Conservation (phyloP, 2,113 vertebrate genomes). For the Mustela lutreola region DNA sequence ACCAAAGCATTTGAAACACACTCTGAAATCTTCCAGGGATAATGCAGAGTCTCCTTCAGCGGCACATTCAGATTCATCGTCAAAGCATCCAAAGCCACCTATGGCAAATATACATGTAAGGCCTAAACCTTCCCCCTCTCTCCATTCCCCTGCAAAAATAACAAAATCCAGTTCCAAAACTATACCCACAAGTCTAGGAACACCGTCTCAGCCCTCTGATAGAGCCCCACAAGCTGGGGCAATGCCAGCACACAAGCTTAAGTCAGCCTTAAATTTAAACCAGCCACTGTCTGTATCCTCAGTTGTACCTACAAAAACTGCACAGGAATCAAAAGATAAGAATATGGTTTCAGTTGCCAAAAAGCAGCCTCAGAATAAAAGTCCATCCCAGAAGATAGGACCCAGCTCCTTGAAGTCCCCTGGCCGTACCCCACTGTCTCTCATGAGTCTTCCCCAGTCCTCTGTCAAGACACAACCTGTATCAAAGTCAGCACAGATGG, state of each 20-base stretch:
- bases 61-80: slow-evolving; percentile 36
- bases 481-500: slow-evolving; percentile 72
- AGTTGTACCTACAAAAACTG: slow-evolving; percentile 68
- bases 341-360: slow-evolving; percentile 40
- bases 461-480: slow-evolving; percentile 66
- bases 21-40: slow-evolving; percentile 48
- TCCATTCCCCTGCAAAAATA: slow-evolving; percentile 69
- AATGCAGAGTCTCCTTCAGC: slow-evolving; percentile 41
- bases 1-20: slow-evolving; percentile 68
- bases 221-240: slow-evolving; percentile 44
- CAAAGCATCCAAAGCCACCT: neutral
- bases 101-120: slow-evolving; percentile 13
- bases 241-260: slow-evolving; percentile 65
- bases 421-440: slow-evolving; percentile 83
- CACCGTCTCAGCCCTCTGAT: neutral
- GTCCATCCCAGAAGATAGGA: neutral
- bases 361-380: slow-evolving; percentile 68
- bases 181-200: neutral
- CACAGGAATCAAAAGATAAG: slow-evolving; percentile 75
- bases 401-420: slow-evolving; percentile 79
- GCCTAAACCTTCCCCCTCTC: slow-evolving; percentile 76
- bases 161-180: slow-evolving; percentile 78
- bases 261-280: slow-evolving; percentile 72
- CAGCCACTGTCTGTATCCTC: slow-evolving; percentile 76
- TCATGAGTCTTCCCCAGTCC: slow-evolving; percentile 89